Evolutionary conservation across 2,113 vertebrate genomes (phyloP).

Genomic region (Nematolebias whitei): DNA sequence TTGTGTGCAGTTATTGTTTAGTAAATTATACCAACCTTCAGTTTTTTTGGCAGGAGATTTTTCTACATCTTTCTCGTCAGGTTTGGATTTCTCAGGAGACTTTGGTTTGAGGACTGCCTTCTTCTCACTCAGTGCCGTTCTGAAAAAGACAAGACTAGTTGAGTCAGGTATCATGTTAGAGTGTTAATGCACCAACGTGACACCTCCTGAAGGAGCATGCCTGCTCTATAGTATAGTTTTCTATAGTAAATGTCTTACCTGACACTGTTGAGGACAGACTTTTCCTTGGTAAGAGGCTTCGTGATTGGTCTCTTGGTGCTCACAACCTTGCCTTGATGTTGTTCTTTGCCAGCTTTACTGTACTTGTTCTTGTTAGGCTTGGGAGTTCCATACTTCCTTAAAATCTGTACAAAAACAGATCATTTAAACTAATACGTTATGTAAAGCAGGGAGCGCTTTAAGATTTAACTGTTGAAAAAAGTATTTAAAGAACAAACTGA

Average conservation of each 20-base stretch:
- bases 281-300: constrained; percentile 93
- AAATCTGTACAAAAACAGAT: constrained; percentile 80
- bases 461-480: not conserved
- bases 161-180: not conserved
- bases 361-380: constrained; percentile 97
- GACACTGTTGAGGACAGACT: constrained; percentile 91
- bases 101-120: constrained; percentile 93
- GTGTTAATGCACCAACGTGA: not conserved
- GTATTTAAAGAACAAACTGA: not conserved
- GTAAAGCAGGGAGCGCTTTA: not conserved
- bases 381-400: constrained; percentile 91
- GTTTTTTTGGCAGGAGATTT: constrained; percentile 96
- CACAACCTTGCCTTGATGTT: constrained; percentile 95
- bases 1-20: not conserved
- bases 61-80: constrained; percentile 95
- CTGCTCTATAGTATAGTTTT: not conserved
- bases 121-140: constrained; percentile 96
- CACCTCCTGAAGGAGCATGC: not conserved
- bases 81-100: constrained; percentile 93
- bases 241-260: constrained; percentile 77
- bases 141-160: constrained; percentile 52
- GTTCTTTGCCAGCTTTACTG: constrained; percentile 93
- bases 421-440: not conserved
- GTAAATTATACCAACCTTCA: constrained; percentile 82
- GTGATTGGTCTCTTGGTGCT: constrained; percentile 94